phyloP scores from a whole-genome alignment of 2,113 vertebrate genomes.

The Lepus americanus region DNA sequence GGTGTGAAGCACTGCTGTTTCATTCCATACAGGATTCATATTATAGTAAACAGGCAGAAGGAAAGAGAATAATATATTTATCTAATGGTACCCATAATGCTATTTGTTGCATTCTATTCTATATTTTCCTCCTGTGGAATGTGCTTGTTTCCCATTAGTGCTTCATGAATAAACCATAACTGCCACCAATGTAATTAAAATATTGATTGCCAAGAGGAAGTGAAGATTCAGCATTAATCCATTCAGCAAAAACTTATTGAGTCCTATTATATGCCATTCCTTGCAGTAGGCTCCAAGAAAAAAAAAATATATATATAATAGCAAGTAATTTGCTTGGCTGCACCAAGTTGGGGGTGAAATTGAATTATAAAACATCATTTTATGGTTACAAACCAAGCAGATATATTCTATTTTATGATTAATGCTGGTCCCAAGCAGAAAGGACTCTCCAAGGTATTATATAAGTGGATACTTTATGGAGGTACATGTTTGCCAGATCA shows the following conservation, averaged over 20 bases:
- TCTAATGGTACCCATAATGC: constrained; percentile 55
- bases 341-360: background rate
- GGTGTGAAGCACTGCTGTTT: constrained; percentile 21
- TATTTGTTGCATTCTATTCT: constrained; percentile 62
- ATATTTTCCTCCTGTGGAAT: constrained; percentile 71
- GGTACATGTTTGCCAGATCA: background rate
- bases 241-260: constrained; percentile 72
- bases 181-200: constrained; percentile 83
- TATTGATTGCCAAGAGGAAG: constrained; percentile 78
- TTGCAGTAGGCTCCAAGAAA: constrained; percentile 39
- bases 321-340: constrained; percentile 61
- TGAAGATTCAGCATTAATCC: constrained; percentile 78
- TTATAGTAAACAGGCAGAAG: background rate
- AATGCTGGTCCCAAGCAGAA: background rate
- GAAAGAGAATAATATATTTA: constrained; percentile 64
- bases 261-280: constrained; percentile 46
- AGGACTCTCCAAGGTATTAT: background rate
- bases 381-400: background rate
- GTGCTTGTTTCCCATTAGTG: constrained; percentile 71
- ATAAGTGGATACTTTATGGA: background rate
- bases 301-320: constrained; percentile 50
- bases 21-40: constrained; percentile 56
- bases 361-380: constrained; percentile 59
- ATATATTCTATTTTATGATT: background rate
- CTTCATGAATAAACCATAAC: constrained; percentile 81